Conservation (phyloP, 2,113 vertebrate genomes). For the Lophotis ruficrista region DNA sequence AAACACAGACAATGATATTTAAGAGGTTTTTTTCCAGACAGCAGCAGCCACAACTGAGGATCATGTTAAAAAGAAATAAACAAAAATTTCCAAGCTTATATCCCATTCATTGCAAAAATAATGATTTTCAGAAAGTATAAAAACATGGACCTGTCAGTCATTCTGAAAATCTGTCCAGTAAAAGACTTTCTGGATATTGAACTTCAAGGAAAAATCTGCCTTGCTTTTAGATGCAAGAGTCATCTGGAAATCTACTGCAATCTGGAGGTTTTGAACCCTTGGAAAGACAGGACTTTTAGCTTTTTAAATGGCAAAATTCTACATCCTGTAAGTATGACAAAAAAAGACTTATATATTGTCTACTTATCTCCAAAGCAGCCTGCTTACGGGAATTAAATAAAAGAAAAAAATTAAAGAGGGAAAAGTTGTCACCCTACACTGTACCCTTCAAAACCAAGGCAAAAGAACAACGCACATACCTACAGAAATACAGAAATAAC, state of each 20-base stretch:
- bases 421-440: fast-evolving
- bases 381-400: no score
- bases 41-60: neutral
- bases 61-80: neutral
- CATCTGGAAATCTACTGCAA: neutral
- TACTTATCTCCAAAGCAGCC: no score
- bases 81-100: neutral
- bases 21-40: neutral
- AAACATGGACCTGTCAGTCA: fast-evolving
- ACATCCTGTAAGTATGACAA: no score
- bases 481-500: neutral
- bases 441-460: neutral
- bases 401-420: neutral
- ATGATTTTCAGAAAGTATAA: neutral
- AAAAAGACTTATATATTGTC: no score
- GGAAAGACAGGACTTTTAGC: neutral
- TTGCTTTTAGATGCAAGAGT: neutral
- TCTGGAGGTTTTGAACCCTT: neutral
- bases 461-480: fast-evolving
- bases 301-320: neutral
- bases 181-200: neutral
- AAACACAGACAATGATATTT: neutral
- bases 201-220: neutral
- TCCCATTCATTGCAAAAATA: neutral
- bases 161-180: neutral